Evolutionary conservation across 2,888 invertebrate genomes (phyloP), one percentile per base, ranked within the genome.

Genomic region (Melitaea athalia): DNA sequence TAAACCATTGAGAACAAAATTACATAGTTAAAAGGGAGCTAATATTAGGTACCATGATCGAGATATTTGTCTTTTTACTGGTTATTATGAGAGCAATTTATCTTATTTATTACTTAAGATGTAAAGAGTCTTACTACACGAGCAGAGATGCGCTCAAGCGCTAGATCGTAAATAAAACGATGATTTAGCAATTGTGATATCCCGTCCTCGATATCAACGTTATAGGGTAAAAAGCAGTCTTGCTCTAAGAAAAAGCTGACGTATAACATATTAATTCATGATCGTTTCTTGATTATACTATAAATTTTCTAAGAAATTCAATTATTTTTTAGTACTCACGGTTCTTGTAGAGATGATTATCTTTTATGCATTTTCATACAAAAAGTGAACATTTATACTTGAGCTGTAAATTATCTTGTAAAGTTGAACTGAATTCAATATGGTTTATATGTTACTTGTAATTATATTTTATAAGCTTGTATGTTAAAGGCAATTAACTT

Each of bases 241-340:
- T 38, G 42, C 57, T 7, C 38, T 10, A 38, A 57, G 38, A 57
- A 53, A 53, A 53, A 57, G 38, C 15, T 57, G 57, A 57, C 57
- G 42, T 10, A 11, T 57, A 42, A 57, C 57, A 15, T 57, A 42
- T 57, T 57, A 57, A 57, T 57, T 42, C 57, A 57, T 10, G 57
- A 57, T 55, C 33, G 55, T 55, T n/a, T 57, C 57, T n/a, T 57
- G 57, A 57, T 57, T 57, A 57, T 57, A 57, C 42, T 57, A 57
- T 57, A 57, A 57, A 57, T 57, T 57, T 57, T 57, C 57, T 57
- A 57, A 57, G 57, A 57, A 57, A 57, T 57, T 57, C 57, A 57
- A 57, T 57, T 57, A 57, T 57, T 57, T 57, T 57, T 57, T 57
- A 57, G 57, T 57, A 33, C 55, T 38, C 33, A 38, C 55, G 33